These are phyloP conservation scores for Deladenus siricidicola DNA, from an alignment of 2,888 invertebrate genomes.

Conservation along the genomic window DNA sequence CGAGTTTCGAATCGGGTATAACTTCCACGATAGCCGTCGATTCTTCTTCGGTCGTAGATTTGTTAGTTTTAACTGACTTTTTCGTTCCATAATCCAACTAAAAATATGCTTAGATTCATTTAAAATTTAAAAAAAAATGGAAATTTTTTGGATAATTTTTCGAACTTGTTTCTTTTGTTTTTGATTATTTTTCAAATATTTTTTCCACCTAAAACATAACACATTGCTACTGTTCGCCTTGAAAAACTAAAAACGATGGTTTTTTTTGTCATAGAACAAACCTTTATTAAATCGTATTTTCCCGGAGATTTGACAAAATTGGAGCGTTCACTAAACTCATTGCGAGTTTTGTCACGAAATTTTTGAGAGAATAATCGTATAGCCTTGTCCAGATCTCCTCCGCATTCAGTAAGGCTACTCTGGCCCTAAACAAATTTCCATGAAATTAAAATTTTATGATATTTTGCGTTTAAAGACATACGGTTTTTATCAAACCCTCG, in stretches of 20 bases:
- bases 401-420: conserved; percentile 8
- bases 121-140: too few relatives aligned
- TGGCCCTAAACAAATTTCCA: conserved; percentile 11
- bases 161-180: too few relatives aligned
- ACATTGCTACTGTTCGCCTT: too few relatives aligned
- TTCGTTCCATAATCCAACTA: conserved; percentile 55
- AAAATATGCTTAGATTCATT: background rate
- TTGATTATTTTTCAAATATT: too few relatives aligned
- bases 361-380: conserved; percentile 57
- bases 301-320: conserved; percentile 56
- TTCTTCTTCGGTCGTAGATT: background rate
- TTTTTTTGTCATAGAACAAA: conserved; percentile 2
- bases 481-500: too few relatives aligned
- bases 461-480: background rate
- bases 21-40: conserved; percentile 10
- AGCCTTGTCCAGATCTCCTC: conserved; percentile 54
- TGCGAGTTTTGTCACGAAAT: conserved; percentile 58
- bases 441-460: background rate
- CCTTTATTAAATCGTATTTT: conserved; percentile 56
- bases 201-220: too few relatives aligned
- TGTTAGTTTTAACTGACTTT: background rate
- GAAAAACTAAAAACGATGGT: too few relatives aligned
- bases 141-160: too few relatives aligned
- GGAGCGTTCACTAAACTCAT: conserved; percentile 55
- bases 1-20: conserved; percentile 47